Base-by-base conservation (phyloP, 2,113 vertebrate genomes). In the Rhinoptilus africanus region DNA sequence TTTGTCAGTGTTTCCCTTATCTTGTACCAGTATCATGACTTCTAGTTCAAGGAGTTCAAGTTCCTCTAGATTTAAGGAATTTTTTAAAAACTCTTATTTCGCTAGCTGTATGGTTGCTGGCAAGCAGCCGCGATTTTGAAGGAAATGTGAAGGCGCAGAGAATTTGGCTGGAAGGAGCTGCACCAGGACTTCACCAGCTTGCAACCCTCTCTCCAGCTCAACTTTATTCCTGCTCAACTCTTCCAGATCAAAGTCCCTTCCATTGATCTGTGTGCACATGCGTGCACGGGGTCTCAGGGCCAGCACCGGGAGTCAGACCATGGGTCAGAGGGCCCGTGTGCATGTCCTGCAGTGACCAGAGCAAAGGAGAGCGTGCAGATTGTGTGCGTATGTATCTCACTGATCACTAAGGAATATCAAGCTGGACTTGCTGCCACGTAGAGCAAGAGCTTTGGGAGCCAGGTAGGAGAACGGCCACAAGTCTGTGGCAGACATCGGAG, bases 71-170 rank as follows among this genome's bases (percentile, higher is more conserved):
- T 67, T 53, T 53, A 43, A 48, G 22, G 27, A 68, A 9, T 76
- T 34, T 72, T n/a, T 57, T 4, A 4, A 45, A 41, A 47, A 1
- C 15, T 24, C 16, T 27, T 17, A 1, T 77, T 85, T 59, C 17
- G 15, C 34, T 9, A 26, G 9, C 17, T 73, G 14, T 37, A 14
- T 12, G 39, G 37, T 1, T 71, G 20, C 8, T 60, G 39, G 32
- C n/a, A 22, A 23, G 18, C 30, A 72, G 82, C 4, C 41, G 37
- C 0, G 0, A 56, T 24, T 9, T 10, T 69, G 41, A 72, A 77
- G 50, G 27, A 69, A 85, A 88, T 23, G 41, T 64, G 43, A n/a
- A 5, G 53, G 28, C 12, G 24, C 14, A 66, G 20, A 62, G 30
- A 92, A 47, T 69, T 41, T 69, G 54, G 14, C 30, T 60, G 39